These are phyloP conservation scores for Casuarius casuarius DNA, from an alignment of 2,113 vertebrate genomes.

Conservation along the genomic window DNA sequence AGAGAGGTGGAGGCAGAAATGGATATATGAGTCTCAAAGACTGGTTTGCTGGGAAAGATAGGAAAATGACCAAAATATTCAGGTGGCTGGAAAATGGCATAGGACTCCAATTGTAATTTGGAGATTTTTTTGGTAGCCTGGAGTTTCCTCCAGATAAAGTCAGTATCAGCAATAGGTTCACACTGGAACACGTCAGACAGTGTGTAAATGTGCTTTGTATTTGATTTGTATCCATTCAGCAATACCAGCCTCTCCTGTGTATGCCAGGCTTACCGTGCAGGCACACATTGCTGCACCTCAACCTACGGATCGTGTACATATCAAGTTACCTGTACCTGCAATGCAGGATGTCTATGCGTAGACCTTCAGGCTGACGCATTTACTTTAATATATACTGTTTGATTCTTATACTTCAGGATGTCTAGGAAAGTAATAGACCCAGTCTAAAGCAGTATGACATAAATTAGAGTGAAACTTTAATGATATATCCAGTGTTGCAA, in stretches of 20 bases:
- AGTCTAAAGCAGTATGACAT: background rate
- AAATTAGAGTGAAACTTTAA: background rate
- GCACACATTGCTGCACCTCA: background rate
- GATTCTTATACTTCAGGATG: background rate
- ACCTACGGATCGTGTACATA: background rate
- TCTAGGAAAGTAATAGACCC: background rate
- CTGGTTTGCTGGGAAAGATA: background rate
- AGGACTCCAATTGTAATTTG: background rate
- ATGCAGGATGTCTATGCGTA: background rate
- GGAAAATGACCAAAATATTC: background rate
- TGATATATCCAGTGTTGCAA: background rate
- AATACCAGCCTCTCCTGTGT: background rate
- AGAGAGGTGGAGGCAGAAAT: background rate
- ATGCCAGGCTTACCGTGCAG: background rate
- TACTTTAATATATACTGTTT: background rate
- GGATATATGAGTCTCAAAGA: background rate
- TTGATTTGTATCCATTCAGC: background rate
- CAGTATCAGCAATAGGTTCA: background rate
- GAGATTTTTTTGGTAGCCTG: background rate
- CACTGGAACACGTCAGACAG: background rate
- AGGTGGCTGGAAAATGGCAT: background rate
- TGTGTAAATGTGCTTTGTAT: background rate
- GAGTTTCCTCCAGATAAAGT: background rate
- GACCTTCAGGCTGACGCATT: background rate
- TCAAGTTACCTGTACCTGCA: background rate